phyloP scores from a whole-genome alignment of 2,888 invertebrate species.

The Temnothorax ravouxi region DNA sequence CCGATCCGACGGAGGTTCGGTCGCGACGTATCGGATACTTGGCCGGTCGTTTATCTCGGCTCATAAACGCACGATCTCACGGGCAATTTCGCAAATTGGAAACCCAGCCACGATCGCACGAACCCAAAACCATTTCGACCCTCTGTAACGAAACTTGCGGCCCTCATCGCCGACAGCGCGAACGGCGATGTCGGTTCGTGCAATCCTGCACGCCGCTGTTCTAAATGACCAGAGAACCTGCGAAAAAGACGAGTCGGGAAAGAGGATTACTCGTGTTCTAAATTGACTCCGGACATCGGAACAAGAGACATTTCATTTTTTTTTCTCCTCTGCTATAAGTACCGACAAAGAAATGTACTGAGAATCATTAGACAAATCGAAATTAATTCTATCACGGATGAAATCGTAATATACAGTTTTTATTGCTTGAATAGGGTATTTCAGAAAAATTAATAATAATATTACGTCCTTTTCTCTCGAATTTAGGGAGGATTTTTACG shows the following conservation, averaged over 20 bases:
- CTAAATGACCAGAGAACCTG: constrained; percentile 28
- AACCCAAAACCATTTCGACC: constrained; percentile 64
- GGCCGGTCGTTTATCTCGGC: constrained; percentile 76
- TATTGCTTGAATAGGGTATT: not conserved
- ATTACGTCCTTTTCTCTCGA: not conserved
- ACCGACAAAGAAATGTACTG: not conserved
- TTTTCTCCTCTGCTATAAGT: not conserved
- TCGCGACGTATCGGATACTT: constrained; percentile 62
- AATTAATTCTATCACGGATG: not conserved
- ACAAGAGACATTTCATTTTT: not conserved
- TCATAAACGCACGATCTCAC: constrained; percentile 81
- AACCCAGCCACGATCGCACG: constrained; percentile 69
- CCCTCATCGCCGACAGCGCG: constrained; percentile 26
- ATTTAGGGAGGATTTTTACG: not conserved
- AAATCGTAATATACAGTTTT: not conserved
- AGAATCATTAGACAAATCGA: not conserved
- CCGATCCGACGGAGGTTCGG: not conserved
- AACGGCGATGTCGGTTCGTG: not conserved
- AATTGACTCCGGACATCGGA: constrained; percentile 16
- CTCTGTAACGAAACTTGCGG: constrained; percentile 55
- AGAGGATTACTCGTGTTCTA: constrained; percentile 31
- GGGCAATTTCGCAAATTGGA: constrained; percentile 81
- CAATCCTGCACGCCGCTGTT: constrained; percentile 36
- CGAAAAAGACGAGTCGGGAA: constrained; percentile 21
- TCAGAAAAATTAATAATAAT: not conserved